Evolutionary conservation across 2,888 invertebrate species (phyloP).

Genomic region (Ernsta delagoae): DNA sequence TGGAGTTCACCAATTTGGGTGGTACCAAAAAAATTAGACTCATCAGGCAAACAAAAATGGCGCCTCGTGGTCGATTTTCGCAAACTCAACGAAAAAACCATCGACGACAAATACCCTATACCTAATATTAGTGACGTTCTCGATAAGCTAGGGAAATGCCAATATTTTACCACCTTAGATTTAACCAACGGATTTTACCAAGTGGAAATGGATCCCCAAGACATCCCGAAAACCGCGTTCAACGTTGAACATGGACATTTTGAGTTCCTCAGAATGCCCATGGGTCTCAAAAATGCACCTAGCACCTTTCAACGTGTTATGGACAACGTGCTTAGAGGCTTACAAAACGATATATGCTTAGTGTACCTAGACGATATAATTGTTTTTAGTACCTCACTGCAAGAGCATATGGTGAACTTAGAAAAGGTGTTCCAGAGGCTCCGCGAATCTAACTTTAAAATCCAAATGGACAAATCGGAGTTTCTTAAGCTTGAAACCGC

Average conservation of each 20-base stretch:
- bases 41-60: conserved; percentile 38
- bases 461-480: conserved; percentile 51
- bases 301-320: conserved; percentile 49
- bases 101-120: conserved; percentile 39
- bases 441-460: conserved; percentile 43
- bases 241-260: conserved; percentile 43
- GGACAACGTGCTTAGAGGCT: conserved; percentile 44
- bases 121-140: conserved; percentile 41
- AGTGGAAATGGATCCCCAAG: conserved; percentile 41
- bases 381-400: conserved; percentile 46
- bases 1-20: conserved; percentile 40
- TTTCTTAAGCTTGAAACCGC: conserved; percentile 40
- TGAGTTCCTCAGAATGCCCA: conserved; percentile 43
- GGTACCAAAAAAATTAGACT: conserved; percentile 37
- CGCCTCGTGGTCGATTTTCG: conserved; percentile 45
- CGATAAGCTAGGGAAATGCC: conserved; percentile 40
- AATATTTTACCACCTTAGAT: conserved; percentile 43
- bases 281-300: conserved; percentile 46
- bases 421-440: conserved; percentile 48
- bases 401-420: conserved; percentile 49
- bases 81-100: conserved; percentile 41
- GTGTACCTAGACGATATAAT: conserved; percentile 52
- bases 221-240: conserved; percentile 42
- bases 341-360: conserved; percentile 45
- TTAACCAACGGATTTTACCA: conserved; percentile 42